Evolutionary conservation across 2,888 invertebrate genomes (phyloP).

Genomic region (Orchesella flavescens): DNA sequence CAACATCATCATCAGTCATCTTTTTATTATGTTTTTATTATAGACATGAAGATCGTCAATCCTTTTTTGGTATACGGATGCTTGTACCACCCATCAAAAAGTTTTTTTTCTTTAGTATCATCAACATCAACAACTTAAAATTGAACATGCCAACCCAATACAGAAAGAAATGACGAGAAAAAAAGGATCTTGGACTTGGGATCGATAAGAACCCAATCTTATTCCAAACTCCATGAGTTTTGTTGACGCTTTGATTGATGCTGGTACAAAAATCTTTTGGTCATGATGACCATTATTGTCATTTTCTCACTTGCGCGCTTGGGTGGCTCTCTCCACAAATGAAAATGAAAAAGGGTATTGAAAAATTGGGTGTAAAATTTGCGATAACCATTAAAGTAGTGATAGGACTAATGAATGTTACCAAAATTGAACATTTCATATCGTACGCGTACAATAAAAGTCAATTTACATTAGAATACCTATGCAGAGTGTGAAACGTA

Average conservation of each 20-base stretch:
- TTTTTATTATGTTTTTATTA: constrained; percentile 64
- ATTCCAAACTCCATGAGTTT: no score
- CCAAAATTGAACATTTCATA: constrained; percentile 16
- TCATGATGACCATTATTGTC: constrained; percentile 10
- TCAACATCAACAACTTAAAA: constrained; percentile 7
- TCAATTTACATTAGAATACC: constrained; percentile 5
- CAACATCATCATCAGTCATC: constrained; percentile 57
- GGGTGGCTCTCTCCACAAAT: constrained; percentile 25
- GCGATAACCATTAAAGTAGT: constrained; percentile 19
- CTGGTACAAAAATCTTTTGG: neutral
- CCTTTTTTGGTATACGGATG: constrained; percentile 56
- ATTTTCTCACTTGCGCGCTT: constrained; percentile 11
- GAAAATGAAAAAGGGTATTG: neutral
- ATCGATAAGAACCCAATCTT: no score
- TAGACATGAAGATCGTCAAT: constrained; percentile 53
- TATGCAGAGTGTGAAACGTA: constrained; percentile 4
- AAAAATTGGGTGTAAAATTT: constrained; percentile 1
- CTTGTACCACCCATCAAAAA: constrained; percentile 35
- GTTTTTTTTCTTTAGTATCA: constrained; percentile 18
- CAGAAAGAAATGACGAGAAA: neutral
- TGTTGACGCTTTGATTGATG: no score
- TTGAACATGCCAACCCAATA: no score
- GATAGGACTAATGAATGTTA: constrained; percentile 29
- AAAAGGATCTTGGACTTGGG: no score
- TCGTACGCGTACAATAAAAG: constrained; percentile 19